Percentiles rank a stretch among this genome's conserved stretches.
Conservation (phyloP, 1,140 invertebrate species). For the Homalodisca vitripennis region DNA sequence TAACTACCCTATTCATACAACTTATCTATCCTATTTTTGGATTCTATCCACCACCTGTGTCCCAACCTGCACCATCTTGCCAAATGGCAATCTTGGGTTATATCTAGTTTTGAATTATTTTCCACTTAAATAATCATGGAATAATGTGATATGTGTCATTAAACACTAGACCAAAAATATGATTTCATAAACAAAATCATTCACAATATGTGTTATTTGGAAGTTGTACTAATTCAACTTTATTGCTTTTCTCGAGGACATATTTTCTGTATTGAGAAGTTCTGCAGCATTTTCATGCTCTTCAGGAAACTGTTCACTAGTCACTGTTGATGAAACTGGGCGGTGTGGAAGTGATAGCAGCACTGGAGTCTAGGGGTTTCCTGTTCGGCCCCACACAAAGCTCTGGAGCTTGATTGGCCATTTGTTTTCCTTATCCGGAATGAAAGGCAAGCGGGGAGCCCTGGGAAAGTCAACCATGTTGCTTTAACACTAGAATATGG, state of each 20-base stretch:
- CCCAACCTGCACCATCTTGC: too few species aligned
- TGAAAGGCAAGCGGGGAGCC: conserved; percentile 92
- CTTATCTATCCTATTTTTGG: too few species aligned
- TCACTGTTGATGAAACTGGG: conserved; percentile 58
- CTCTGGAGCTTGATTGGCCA: conserved; percentile 72
- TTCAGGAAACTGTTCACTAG: conserved; percentile 74
- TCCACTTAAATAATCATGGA: too few species aligned
- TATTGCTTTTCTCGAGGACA: conserved; percentile 72
- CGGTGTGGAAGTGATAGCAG: conserved; percentile 76
- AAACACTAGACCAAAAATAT: too few species aligned
- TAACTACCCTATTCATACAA: too few species aligned
- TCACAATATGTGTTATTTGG: too few species aligned
- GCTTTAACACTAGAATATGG: conserved; percentile 89
- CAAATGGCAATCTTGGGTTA: too few species aligned
- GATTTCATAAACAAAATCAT: too few species aligned
- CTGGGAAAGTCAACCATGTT: conserved; percentile 70
- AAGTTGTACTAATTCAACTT: too few species aligned
- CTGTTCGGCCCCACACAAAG: conserved; percentile 86
- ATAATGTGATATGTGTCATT: too few species aligned
- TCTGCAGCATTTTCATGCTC: conserved; percentile 64
- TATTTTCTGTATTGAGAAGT: conserved; percentile 83
- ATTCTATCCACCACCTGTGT: too few species aligned
- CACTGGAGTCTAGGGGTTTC: conserved; percentile 92
- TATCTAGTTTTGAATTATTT: too few species aligned
- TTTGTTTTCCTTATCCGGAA: conserved; percentile 94